Percentiles rank a stretch among this genome's conserved stretches.
Evolutionary conservation across 2,797 vertebrate species (phyloP).

Genomic region (Heliangelus exortis): DNA sequence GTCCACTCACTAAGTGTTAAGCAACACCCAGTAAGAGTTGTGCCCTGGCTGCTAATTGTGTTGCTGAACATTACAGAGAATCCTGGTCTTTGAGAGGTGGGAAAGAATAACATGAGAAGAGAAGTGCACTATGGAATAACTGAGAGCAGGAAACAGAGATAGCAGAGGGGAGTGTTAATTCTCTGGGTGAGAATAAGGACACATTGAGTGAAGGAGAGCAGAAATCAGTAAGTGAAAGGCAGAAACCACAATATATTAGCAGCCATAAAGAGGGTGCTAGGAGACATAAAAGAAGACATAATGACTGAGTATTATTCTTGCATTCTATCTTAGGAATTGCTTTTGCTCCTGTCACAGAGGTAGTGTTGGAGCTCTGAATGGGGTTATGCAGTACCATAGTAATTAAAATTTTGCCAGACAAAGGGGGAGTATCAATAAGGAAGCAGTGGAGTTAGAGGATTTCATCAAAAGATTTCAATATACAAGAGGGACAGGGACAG

Average conservation of each 20-base stretch:
- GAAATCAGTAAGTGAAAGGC: constrained; percentile 25
- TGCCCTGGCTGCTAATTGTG: not conserved
- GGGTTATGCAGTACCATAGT: constrained; percentile 31
- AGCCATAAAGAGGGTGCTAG: constrained; percentile 49
- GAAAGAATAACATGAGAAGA: not conserved
- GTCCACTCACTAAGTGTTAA: not conserved
- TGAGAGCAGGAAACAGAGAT: not conserved
- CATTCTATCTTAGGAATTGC: constrained; percentile 47
- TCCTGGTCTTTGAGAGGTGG: not conserved
- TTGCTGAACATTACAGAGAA: not conserved
- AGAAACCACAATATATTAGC: constrained; percentile 44
- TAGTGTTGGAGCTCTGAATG: constrained; percentile 5
- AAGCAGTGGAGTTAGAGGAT: constrained; percentile 17
- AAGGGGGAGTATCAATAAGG: constrained; percentile 14
- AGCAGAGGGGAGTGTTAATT: constrained; percentile 16
- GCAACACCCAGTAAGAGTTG: not conserved
- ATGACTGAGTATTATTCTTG: constrained; percentile 42
- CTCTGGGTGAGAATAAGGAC: constrained; percentile 22
- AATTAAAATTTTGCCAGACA: constrained; percentile 67
- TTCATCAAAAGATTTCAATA: constrained; percentile 44
- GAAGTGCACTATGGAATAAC: not conserved
- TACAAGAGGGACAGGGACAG: not conserved
- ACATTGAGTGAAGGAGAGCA: constrained; percentile 28
- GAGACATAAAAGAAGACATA: constrained; percentile 48
- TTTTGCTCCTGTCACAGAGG: constrained; percentile 20